Base-by-base conservation (phyloP, 2,888 invertebrate genomes). In the Agrochola circellaris region DNA sequence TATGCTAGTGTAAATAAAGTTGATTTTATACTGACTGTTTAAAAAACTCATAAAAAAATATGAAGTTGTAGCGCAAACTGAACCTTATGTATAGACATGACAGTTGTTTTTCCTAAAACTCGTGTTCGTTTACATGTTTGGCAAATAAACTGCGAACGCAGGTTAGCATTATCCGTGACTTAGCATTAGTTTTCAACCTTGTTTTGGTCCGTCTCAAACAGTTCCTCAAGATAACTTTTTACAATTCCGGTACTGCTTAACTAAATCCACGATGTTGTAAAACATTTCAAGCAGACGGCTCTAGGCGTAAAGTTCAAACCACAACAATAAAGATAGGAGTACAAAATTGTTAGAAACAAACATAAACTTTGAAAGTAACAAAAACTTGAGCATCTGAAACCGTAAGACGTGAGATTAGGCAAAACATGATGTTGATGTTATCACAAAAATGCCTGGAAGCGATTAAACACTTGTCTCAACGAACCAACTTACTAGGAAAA, bases 381-480 rank as follows among this genome's bases (percentile, higher is more conserved):
- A 73, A 76, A 77, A 70, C 64, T 56, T 45, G 20, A 66, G 62
- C n/a, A 64, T 56, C 38, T 38, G 30, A 71, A 77, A 75, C 77
- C 72, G 66, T 74, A 72, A 88, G 64, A 81, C 86, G 81, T 85
- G 79, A 83, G 82, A 81, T 82, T 84, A 85, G 76, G 76, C 77
- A 80, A 79, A 88, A 89, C 87, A 81, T 67, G 69, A 64, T 60
- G 62, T 76, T 65, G 78, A 86, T 87, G 54, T 71, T 82, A 88
- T 86, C 89, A 81, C 80, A 87, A 83, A 78, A 89, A 75, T 81
- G 70, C 75, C 73, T 82, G 79, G 75, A 79, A 86, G 67, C 69
- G 48, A 75, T 82, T 74, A 70, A 83, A 82, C 76, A 88, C 78
- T 77, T 82, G 86, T 77, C 73, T 78, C 66, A 71, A 77, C 77